phyloP scores from a whole-genome alignment of 2,888 invertebrate species.

The Empis stercorea region DNA sequence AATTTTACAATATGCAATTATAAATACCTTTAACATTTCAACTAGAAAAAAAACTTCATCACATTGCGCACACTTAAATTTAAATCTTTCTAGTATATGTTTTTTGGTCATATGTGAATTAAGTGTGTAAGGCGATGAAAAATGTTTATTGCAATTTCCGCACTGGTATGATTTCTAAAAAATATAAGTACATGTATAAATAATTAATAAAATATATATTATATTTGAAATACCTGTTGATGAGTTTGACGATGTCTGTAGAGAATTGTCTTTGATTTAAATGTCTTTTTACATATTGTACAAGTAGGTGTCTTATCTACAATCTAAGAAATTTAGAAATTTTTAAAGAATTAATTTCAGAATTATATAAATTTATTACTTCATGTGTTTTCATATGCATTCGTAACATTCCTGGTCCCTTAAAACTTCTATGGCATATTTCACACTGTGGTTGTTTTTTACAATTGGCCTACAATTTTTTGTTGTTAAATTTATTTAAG shows the following conservation, averaged over 20 bases:
- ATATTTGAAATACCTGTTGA: constrained; percentile 33
- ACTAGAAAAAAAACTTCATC: constrained; percentile 45
- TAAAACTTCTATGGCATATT: constrained; percentile 47
- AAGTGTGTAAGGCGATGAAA: constrained; percentile 28
- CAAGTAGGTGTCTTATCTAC: constrained; percentile 47
- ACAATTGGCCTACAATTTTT: constrained; percentile 40
- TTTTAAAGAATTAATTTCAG: neutral
- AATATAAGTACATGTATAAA: neutral
- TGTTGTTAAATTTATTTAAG: no score
- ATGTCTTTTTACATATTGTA: constrained; percentile 46
- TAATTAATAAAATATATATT: neutral
- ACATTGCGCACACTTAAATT: constrained; percentile 42
- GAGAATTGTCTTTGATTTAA: constrained; percentile 45
- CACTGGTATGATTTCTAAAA: constrained; percentile 26
- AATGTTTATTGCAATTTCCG: constrained; percentile 36
- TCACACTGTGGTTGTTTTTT: constrained; percentile 50
- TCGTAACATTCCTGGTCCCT: constrained; percentile 52
- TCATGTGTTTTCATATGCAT: constrained; percentile 55
- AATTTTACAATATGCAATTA: no score
- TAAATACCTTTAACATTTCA: constrained; percentile 43
- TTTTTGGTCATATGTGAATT: constrained; percentile 32
- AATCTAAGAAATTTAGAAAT: constrained; percentile 25
- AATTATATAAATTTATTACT: constrained; percentile 9
- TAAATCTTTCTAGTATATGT: constrained; percentile 28
- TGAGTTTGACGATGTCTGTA: constrained; percentile 50